phyloP scores from a whole-genome alignment of 2,797 vertebrate species.

The Acanthopagrus latus region DNA sequence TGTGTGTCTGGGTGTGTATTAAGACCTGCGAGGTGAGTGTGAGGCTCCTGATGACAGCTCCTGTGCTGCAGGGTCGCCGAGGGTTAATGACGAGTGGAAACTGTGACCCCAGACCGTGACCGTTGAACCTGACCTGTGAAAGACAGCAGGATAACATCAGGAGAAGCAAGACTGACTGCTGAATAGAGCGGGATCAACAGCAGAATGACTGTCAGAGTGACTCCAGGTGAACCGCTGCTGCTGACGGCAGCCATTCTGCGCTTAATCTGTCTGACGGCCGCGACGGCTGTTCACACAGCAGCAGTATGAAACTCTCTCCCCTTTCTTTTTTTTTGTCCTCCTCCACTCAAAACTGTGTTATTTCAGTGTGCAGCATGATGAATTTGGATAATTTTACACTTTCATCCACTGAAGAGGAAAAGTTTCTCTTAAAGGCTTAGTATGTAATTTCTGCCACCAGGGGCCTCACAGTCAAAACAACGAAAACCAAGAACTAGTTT shows the following conservation, averaged over 20 bases:
- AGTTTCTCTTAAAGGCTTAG: too few relatives aligned
- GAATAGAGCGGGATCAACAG: slow-evolving; percentile 44
- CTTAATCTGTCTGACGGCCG: slow-evolving; percentile 49
- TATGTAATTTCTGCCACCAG: too few relatives aligned
- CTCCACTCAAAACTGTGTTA: background rate
- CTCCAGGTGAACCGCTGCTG: slow-evolving; percentile 54
- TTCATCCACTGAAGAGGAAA: background rate
- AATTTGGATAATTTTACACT: background rate
- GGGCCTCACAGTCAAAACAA: too few relatives aligned
- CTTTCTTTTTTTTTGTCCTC: background rate
- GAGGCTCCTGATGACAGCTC: slow-evolving; percentile 69
- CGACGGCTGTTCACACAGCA: slow-evolving; percentile 37
- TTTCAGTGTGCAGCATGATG: background rate
- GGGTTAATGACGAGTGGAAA: slow-evolving; percentile 68
- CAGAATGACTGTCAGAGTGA: slow-evolving; percentile 44
- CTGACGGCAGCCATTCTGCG: slow-evolving; percentile 43
- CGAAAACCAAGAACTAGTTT: too few relatives aligned
- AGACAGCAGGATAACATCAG: slow-evolving; percentile 51
- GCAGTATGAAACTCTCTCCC: background rate
- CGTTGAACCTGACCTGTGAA: slow-evolving; percentile 74
- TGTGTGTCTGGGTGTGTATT: slow-evolving; percentile 49
- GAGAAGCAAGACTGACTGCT: slow-evolving; percentile 50
- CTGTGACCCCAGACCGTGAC: slow-evolving; percentile 68
- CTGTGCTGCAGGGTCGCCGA: slow-evolving; percentile 52
- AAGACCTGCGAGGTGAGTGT: slow-evolving; percentile 65